These are phyloP conservation scores for Agrotis puta DNA, from an alignment of 2,888 invertebrate genomes.

Conservation along the genomic window DNA sequence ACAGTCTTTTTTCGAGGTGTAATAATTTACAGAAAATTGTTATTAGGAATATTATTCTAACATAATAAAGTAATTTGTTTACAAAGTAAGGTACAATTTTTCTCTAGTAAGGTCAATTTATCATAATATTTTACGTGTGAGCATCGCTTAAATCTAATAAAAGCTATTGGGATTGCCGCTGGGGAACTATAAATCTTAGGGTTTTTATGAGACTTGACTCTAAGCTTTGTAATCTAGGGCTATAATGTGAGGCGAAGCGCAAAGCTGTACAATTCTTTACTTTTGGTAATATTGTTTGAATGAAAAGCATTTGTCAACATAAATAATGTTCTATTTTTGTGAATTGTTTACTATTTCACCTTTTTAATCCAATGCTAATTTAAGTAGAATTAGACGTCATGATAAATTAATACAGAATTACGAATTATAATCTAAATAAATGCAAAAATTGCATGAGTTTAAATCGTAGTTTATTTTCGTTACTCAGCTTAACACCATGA, in stretches of 20 bases:
- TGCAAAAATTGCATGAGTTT: background rate
- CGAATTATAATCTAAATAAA: too few relatives aligned
- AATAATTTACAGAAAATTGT: too few relatives aligned
- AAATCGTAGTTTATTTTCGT: background rate
- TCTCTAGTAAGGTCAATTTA: conserved; percentile 58
- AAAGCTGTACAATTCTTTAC: background rate
- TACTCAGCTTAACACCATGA: conserved; percentile 17
- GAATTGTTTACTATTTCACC: background rate
- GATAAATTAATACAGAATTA: background rate
- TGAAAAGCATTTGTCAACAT: background rate
- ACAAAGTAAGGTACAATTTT: conserved; percentile 31
- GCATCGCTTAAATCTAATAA: conserved; percentile 69
- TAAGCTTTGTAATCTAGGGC: conserved; percentile 67
- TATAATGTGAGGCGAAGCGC: conserved; percentile 58
- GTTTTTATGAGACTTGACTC: conserved; percentile 69
- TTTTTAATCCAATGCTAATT: background rate
- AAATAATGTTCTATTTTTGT: background rate
- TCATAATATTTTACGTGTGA: conserved; percentile 70
- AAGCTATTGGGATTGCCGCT: conserved; percentile 68
- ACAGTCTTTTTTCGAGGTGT: too few relatives aligned
- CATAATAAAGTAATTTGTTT: conserved; percentile 27
- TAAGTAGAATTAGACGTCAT: background rate
- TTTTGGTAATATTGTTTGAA: background rate
- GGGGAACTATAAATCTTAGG: conserved; percentile 73
- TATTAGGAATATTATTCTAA: conserved; percentile 1